Conservation (phyloP, 2,797 vertebrate genomes). For the Mormyrops attenuatus region DNA sequence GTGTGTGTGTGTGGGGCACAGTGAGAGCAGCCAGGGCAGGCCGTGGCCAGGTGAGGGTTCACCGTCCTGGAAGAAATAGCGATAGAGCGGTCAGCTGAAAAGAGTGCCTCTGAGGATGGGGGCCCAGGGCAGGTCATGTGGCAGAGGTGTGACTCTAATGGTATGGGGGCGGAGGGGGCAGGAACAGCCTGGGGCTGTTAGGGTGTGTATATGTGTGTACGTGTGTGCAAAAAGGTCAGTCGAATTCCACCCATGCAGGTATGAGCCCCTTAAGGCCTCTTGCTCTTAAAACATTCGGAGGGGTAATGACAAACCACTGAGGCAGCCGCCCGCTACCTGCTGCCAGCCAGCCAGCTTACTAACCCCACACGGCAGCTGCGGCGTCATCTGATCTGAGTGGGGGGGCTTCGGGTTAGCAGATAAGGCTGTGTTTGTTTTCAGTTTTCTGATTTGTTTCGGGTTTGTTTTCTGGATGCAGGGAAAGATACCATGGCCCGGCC, state of each 20-base stretch:
- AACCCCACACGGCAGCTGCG: slow-evolving; percentile 1
- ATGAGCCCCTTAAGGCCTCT: slow-evolving; percentile 55
- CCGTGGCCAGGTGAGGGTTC: slow-evolving; percentile 41
- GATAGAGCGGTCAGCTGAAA: slow-evolving; percentile 48
- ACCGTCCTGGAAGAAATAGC: slow-evolving; percentile 42
- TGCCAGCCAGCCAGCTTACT: slow-evolving; percentile 35
- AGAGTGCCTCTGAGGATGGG: slow-evolving; percentile 36
- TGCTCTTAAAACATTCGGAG: slow-evolving; percentile 7
- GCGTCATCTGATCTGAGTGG: slow-evolving; percentile 45
- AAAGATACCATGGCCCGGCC: not conserved
- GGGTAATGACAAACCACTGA: slow-evolving; percentile 19
- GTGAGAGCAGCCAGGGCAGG: slow-evolving; percentile 24
- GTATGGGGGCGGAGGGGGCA: slow-evolving; percentile 28
- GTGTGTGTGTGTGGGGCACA: slow-evolving; percentile 28
- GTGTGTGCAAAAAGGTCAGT: slow-evolving; percentile 48
- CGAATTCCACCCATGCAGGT: slow-evolving; percentile 60
- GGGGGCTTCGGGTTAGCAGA: slow-evolving; percentile 39
- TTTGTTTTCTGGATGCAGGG: slow-evolving; percentile 20
- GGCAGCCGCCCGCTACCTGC: slow-evolving; percentile 33
- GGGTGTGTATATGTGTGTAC: slow-evolving; percentile 39
- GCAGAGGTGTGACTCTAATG: slow-evolving; percentile 29
- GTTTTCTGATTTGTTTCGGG: slow-evolving; percentile 26
- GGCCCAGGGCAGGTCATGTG: slow-evolving; percentile 59
- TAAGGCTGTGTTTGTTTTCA: slow-evolving; percentile 52
- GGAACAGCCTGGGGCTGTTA: slow-evolving; percentile 44